Percentiles rank a stretch among this genome's conserved stretches.
phyloP scores from a whole-genome alignment of 2,113 vertebrate genomes.

The Dinomys branickii region DNA sequence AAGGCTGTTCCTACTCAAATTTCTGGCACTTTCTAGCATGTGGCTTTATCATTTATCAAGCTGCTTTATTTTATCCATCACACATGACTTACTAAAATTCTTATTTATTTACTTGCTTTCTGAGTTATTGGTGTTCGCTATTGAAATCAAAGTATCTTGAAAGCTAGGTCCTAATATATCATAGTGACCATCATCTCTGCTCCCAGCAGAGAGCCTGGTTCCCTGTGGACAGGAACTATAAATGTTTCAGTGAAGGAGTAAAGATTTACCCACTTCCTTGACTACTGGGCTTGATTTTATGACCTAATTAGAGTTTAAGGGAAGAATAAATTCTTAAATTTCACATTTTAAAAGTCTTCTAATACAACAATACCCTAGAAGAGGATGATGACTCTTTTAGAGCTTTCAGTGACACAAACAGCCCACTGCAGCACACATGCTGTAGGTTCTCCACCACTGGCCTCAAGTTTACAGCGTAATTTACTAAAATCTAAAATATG shows the following conservation, averaged over 20 bases:
- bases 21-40: background rate
- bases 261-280: background rate
- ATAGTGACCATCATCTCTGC: background rate
- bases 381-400: background rate
- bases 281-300: background rate
- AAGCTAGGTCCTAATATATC: background rate
- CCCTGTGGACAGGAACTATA: background rate
- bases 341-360: background rate
- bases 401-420: background rate
- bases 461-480: background rate
- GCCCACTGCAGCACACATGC: background rate
- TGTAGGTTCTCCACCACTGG: background rate
- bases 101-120: conserved; percentile 16
- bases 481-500: background rate
- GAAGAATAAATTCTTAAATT: background rate
- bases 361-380: background rate
- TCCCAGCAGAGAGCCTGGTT: background rate
- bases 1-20: background rate
- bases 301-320: background rate
- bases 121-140: background rate
- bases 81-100: background rate
- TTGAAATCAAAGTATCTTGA: background rate
- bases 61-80: background rate
- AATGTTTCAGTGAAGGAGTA: background rate
- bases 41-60: background rate